A percentile compares a stretch with the other conserved stretches of the same genome.
phyloP scores from a whole-genome alignment of 2,888 invertebrate species.

The Cyrtodaria siliqua region DNA sequence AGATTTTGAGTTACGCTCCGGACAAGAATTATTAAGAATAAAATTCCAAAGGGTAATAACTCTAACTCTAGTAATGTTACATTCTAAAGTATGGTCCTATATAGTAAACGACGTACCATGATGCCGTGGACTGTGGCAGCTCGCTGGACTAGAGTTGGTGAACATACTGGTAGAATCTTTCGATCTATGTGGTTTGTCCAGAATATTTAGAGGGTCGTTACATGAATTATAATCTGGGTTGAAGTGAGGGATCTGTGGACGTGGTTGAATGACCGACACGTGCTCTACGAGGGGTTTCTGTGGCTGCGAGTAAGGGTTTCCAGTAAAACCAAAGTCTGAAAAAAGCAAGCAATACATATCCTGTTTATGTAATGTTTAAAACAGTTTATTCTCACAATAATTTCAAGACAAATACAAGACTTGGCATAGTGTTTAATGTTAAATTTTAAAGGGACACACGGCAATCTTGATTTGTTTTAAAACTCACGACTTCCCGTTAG shows the following conservation, averaged over 20 bases:
- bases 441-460: too few species aligned
- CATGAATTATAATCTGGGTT: slow-evolving; percentile 46
- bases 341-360: too few species aligned
- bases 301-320: slow-evolving; percentile 60
- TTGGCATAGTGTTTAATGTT: too few species aligned
- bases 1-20: too few species aligned
- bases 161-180: slow-evolving; percentile 69
- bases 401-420: too few species aligned
- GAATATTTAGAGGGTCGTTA: slow-evolving; percentile 76
- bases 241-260: slow-evolving; percentile 65
- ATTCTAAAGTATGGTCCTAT: neutral
- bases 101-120: slow-evolving; percentile 70
- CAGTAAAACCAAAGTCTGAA: slow-evolving; percentile 68
- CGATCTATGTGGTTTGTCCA: slow-evolving; percentile 75
- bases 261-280: slow-evolving; percentile 81
- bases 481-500: too few species aligned
- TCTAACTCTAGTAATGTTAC: too few species aligned
- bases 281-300: slow-evolving; percentile 81
- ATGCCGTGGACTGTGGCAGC: slow-evolving; percentile 75
- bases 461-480: too few species aligned
- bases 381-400: too few species aligned
- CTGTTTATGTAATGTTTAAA: too few species aligned
- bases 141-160: slow-evolving; percentile 69
- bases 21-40: too few species aligned
- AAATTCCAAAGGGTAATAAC: too few species aligned